These are phyloP conservation scores for Gorsachius magnificus DNA, from an alignment of 2,797 vertebrate genomes.

Conservation along the genomic window DNA sequence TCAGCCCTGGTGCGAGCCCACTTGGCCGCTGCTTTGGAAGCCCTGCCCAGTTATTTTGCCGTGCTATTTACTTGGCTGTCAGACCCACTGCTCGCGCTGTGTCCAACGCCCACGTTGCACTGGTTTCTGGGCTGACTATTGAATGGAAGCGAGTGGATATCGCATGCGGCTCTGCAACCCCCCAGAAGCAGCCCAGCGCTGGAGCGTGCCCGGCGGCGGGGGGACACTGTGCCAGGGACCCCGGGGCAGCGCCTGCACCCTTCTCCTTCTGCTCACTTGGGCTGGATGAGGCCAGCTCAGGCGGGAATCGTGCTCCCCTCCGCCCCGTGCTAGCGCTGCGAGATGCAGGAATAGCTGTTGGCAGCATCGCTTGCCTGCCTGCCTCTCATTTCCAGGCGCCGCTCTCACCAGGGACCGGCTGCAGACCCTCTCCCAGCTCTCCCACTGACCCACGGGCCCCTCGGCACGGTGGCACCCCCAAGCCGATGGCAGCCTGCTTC, in stretches of 20 bases:
- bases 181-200: not conserved
- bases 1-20: not conserved
- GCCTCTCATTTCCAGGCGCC: not conserved
- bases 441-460: not conserved
- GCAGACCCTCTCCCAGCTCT: conserved; percentile 22
- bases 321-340: fast-evolving
- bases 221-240: not conserved
- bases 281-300: not conserved
- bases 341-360: conserved; percentile 13
- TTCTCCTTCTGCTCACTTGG: not conserved
- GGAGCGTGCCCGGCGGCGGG: not conserved
- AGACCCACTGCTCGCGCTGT: fast-evolving
- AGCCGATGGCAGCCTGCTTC: not conserved
- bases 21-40: not conserved
- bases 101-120: not conserved
- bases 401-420: not conserved
- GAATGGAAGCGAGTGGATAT: fast-evolving
- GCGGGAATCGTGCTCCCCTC: not conserved
- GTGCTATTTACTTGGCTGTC: not conserved
- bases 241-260: not conserved
- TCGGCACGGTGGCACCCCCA: not conserved
- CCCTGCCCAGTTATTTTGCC: not conserved
- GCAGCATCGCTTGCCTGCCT: not conserved
- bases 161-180: not conserved
- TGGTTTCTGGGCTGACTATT: not conserved